Base-by-base conservation (phyloP, 2,113 vertebrate genomes). In the Chaetodon trifascialis region DNA sequence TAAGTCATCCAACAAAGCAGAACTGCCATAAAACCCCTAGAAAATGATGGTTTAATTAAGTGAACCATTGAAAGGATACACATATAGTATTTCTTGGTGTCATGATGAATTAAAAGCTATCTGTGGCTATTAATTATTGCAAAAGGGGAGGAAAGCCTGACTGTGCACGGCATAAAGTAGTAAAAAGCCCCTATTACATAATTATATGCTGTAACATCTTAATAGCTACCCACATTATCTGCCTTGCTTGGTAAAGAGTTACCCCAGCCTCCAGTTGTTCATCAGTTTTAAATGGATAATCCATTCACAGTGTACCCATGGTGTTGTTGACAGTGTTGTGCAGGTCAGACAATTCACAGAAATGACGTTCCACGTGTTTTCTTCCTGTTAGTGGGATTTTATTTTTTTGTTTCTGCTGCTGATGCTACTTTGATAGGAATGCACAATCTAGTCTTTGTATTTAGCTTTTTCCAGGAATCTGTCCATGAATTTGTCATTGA, bases 161-260 rank as follows among this genome's bases (percentile, higher is more conserved):
- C 63, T 16, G 62, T 79, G 60, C 66, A 25, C 16, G 11, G 12
- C 23, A 79, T 73, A 80, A 86, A 82, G 54, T 34, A 49, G 73
- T 62, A 70, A 64, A 88, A 89, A 79, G 23, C 64, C 21, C 17
- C 30, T 64, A 83, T 89, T 86, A 76, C 62, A 82, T 85, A 82
- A 87, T 82, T 67, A 79, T 80, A 87, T 79, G 73, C 69, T 84
- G 82, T 76, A 76, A 82, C 60, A 59, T 81, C 49, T 85, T 79
- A 84, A 85, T 71, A 84, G 72, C 86, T 52, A 49, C 78, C 74
- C 80, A 86, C 75, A 84, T 74, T 19, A 80, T 86, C 75, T 72
- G 85, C 67, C 72, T 85, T 84, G 78, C 58, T 67, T 74, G 78
- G 82, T 80, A 74, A 82, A 89, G 74, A 73, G 66, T 80, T 75